These are phyloP conservation scores for Pangasius macronema DNA, from an alignment of 2,797 vertebrate genomes.

Conservation along the genomic window DNA sequence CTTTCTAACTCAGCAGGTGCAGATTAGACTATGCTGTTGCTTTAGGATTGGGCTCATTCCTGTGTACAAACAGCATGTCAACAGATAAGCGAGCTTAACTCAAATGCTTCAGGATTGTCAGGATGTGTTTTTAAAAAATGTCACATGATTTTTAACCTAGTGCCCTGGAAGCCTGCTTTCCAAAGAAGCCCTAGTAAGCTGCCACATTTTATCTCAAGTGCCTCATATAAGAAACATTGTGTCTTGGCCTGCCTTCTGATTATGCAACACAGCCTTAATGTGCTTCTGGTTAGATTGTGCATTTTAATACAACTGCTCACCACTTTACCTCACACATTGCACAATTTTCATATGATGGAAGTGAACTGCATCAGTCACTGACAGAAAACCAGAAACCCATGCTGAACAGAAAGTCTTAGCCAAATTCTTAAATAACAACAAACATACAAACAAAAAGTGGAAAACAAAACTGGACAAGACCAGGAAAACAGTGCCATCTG, in stretches of 20 bases:
- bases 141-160: not conserved
- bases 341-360: not conserved
- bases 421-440: not conserved
- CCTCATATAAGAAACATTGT: conserved; percentile 10
- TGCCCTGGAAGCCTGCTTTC: not conserved
- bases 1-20: not conserved
- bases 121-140: not conserved
- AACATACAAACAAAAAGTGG: not conserved
- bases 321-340: not conserved
- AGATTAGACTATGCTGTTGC: not conserved
- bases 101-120: not conserved
- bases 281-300: conserved; percentile 5
- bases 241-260: conserved; percentile 6
- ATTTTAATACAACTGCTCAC: conserved; percentile 1
- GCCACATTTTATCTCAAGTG: not conserved
- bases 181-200: conserved; percentile 4
- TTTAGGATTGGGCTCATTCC: not conserved
- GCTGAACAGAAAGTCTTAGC: not conserved
- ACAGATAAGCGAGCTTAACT: not conserved
- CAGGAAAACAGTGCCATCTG: not conserved
- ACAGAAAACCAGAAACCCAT: not conserved
- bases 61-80: conserved; percentile 3
- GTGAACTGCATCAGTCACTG: not conserved
- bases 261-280: conserved; percentile 5
- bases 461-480: not conserved